A percentile compares a stretch with the other conserved stretches of the same genome.
phyloP scores from a whole-genome alignment of 37 sponge, comb jelly and placozoan genomes.

The Chondrosia reniformis region DNA sequence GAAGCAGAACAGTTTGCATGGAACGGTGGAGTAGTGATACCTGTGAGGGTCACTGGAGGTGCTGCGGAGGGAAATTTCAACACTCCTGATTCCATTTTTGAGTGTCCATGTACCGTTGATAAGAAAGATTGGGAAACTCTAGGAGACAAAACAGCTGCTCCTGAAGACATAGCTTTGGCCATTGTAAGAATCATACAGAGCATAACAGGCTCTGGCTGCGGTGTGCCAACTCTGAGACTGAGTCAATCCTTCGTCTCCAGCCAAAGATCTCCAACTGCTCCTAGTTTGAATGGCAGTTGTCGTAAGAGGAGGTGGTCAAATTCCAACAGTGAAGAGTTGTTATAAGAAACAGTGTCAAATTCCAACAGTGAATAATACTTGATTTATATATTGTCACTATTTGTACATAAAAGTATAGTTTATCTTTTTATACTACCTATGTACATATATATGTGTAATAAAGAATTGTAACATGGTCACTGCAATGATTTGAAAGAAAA shows the following conservation, averaged over 20 bases:
- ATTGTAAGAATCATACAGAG: conserved; percentile 34
- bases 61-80: conserved; percentile 77
- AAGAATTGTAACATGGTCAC: too few relatives aligned
- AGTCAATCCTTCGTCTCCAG: not conserved
- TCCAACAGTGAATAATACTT: too few relatives aligned
- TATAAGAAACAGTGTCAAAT: not conserved
- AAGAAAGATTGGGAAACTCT: conserved; percentile 71
- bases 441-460: too few relatives aligned
- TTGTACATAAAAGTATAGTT: too few relatives aligned
- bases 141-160: conserved; percentile 30
- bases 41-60: conserved; percentile 75
- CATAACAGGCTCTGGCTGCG: not conserved
- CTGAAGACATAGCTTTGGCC: conserved; percentile 42
- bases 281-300: not conserved
- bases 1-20: conserved; percentile 83
- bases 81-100: conserved; percentile 50
- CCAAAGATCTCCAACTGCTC: not conserved
- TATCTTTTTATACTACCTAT: too few relatives aligned
- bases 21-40: conserved; percentile 73
- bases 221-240: not conserved
- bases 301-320: conserved; percentile 17
- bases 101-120: conserved; percentile 36
- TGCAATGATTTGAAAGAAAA: too few relatives aligned
- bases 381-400: too few relatives aligned
- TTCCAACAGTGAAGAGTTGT: not conserved